Conservation (phyloP, 1,140 invertebrate species). For the Macrostomum lignano region DNA sequence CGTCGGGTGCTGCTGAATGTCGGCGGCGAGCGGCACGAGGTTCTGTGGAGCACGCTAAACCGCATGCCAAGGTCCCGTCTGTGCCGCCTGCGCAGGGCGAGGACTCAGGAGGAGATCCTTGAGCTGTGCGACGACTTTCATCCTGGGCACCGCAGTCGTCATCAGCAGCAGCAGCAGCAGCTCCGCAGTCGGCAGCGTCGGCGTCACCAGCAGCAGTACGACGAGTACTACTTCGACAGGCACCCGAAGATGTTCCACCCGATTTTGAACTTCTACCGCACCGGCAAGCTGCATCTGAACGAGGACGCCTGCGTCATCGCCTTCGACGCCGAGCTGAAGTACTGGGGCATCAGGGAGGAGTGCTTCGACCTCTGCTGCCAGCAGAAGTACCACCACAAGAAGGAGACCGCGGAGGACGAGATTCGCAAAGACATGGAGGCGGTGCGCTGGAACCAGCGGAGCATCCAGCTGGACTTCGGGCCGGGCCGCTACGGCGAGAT, state of each 20-base stretch:
- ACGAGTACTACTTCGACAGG: conserved; percentile 7
- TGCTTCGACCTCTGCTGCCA: conserved; percentile 11
- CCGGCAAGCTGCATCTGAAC: conserved; percentile 7
- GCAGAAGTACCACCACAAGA: conserved; percentile 2
- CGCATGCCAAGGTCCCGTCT: conserved; percentile 70
- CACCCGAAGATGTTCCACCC: conserved; percentile 5
- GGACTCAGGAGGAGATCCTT: conserved; percentile 3
- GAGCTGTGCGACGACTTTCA: conserved; percentile 7
- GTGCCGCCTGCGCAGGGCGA: conserved; percentile 26
- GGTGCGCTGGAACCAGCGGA: too few species aligned
- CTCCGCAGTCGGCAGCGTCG: too few species aligned
- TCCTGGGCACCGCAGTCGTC: too few species aligned
- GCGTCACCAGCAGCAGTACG: background rate
- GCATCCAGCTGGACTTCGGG: conserved; percentile 4
- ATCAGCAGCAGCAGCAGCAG: too few species aligned
- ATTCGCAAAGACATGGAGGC: background rate
- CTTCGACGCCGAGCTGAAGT: background rate
- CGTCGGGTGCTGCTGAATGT: conserved; percentile 68
- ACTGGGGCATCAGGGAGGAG: conserved; percentile 8
- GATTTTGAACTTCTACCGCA: conserved; percentile 7
- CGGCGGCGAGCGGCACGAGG: conserved; percentile 77
- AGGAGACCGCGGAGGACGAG: conserved; percentile 1
- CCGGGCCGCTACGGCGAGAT: conserved; percentile 55
- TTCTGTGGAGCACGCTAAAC: conserved; percentile 75
- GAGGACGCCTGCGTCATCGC: conserved; percentile 5